These are phyloP conservation scores for Alcis repandata DNA, from an alignment of 2,888 invertebrate species.

Conservation along the genomic window DNA sequence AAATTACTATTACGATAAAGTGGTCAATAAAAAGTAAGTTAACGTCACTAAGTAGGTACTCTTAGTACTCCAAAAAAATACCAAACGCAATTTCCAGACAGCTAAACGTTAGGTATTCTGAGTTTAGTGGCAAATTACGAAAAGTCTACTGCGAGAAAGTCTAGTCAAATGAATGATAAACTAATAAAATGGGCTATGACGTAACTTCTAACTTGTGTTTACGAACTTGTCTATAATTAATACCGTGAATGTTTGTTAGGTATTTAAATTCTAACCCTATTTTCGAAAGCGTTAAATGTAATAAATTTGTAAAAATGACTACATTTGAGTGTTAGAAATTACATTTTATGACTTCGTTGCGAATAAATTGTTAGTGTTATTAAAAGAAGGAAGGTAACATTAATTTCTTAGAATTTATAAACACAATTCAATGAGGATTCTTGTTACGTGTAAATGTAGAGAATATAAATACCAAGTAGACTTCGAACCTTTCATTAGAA, in stretches of 20 bases:
- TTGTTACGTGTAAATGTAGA: background rate
- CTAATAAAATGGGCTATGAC: background rate
- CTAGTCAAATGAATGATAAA: constrained; percentile 4
- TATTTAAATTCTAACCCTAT: background rate
- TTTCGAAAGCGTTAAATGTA: background rate
- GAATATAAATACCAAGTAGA: background rate
- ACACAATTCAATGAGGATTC: background rate
- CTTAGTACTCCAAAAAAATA: background rate
- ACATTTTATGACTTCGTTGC: no score
- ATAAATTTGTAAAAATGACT: no score
- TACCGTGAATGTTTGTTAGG: background rate
- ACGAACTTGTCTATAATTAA: background rate
- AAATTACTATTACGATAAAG: constrained; percentile 5
- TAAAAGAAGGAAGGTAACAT: background rate
- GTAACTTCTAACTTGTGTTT: background rate
- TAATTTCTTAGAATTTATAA: background rate
- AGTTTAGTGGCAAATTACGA: constrained; percentile 12
- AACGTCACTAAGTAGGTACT: constrained; percentile 5
- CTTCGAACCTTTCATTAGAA: background rate
- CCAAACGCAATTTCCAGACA: constrained; percentile 8
- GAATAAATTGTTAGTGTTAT: no score
- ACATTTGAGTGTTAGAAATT: no score
- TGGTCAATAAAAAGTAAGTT: constrained; percentile 13
- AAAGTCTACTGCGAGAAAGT: constrained; percentile 8
- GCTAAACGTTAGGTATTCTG: constrained; percentile 11